These are phyloP conservation scores for Penelope pileata DNA, from an alignment of 2,113 vertebrate species.

Conservation along the genomic window DNA sequence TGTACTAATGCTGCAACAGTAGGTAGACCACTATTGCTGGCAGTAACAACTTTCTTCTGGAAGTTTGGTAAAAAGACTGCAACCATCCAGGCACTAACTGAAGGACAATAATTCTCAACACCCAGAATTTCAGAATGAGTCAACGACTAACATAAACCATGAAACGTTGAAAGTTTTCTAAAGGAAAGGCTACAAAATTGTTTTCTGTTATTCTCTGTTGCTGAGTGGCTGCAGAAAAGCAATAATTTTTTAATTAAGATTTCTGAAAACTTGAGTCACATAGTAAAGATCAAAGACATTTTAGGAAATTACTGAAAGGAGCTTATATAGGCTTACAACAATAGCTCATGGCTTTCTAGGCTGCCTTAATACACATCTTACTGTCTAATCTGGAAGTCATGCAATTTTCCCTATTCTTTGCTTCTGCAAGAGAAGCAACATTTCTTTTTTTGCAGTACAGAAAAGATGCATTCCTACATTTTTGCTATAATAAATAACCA, in stretches of 20 bases:
- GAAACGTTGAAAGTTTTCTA: neutral
- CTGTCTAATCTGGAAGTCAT: neutral
- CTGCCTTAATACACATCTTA: neutral
- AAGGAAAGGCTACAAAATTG: neutral
- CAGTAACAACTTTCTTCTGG: neutral
- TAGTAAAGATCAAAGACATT: neutral
- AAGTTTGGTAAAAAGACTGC: neutral
- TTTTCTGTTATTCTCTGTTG: constrained; percentile 8
- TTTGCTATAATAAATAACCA: neutral
- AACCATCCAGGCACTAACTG: neutral
- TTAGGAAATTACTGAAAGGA: constrained; percentile 8
- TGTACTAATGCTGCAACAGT: neutral
- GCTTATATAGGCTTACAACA: constrained; percentile 1
- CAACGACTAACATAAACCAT: neutral
- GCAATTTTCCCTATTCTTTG: constrained; percentile 27
- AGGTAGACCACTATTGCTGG: neutral
- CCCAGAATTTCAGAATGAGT: neutral
- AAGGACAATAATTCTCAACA: neutral
- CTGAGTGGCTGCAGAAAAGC: neutral
- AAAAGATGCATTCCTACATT: neutral
- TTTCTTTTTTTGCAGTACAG: neutral
- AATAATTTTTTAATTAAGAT: neutral
- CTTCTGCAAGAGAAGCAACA: constrained; percentile 13
- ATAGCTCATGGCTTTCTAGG: neutral
- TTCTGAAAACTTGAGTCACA: constrained; percentile 21